Base-by-base conservation (phyloP, 2,113 vertebrate species). In the Trinectes maculatus region DNA sequence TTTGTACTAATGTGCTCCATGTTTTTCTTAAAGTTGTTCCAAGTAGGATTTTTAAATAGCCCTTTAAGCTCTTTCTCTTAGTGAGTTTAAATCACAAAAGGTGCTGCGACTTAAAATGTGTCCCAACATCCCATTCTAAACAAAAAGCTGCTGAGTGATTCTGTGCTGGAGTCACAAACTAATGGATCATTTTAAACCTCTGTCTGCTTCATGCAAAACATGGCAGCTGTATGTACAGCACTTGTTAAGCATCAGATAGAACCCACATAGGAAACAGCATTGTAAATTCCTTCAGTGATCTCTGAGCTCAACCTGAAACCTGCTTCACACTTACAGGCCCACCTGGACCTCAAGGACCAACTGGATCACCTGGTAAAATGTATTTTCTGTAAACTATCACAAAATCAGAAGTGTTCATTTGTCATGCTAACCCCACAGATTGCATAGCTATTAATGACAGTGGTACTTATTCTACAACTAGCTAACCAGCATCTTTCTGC, bases 301-400 rank as follows among this genome's bases (percentile, higher is more conserved):
- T 24, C 5, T 13, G 2, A 40, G 36, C 19, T 59, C 18, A 19
- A 58, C 40, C 28, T 36, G n/a, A 25, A 47, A 47, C 28, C 22
- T n/a, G 2, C 53, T 21, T 62, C 22, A 19, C 39, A 57, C 12
- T 57, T 67, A 49, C 36, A 70, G 48, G 75, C 2, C 42, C 46
- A 37, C 1, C 19, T 33, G 65, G 60, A 69, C 33, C 46, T 29
- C 1, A 16, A 26, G 65, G 60, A 69, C 33, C 42, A 12, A 6
- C 25, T 13, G 72, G 63, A 56, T n/a, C 26, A 4, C 8, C 15
- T 25, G 53, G 53, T 76, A 49, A 69, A 51, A 13, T 11, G 22
- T 12, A 4, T 24, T 0, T 2, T 31, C 9, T 33, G 2, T 53
- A 33, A 18, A 16, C 15, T n/a, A 3, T 28, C 25, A 28, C 18